Base-by-base conservation (phyloP, 2,797 vertebrate species). In the Nyctibius grandis region DNA sequence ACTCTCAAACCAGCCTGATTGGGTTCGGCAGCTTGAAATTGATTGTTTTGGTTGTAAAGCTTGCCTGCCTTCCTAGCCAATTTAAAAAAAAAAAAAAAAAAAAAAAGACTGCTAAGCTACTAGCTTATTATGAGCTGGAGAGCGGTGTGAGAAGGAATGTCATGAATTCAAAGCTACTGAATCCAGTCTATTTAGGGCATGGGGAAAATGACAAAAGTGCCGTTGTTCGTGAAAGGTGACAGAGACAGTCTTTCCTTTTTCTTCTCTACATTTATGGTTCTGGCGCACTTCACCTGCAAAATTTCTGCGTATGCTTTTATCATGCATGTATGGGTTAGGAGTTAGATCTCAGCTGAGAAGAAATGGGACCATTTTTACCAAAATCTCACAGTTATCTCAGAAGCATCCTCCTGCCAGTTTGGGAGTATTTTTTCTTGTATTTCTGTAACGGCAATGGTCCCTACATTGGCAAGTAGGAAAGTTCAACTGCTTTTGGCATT, bases 31-130 rank as follows among this genome's bases (percentile, higher is more conserved):
- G 97, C 86, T 96, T 96, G 95, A 95, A 97, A 97, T 97, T 96
- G 96, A 97, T 97, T 96, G 96, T 97, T 97, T 97, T 96, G 97
- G 97, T 93, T 98, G 96, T 97, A 97, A 97, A 97, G 96, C 96
- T 95, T 65, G 86, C 97, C 86, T 96, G 97, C 96, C 93, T 97
- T 95, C 96, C 89, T 64, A 92, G 96, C 88, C 97, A 96, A 97
- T 95, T 96, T 78, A 64, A 93, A 94, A 73, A 70, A 73, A 72
- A 75, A 70, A 42, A 63, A 26, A 1, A 19, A 17, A 11, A 20
- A 8, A 2, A 17, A 53, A 74, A 91, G 42, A 47, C 87, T 45
- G 73, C 94, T 94, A 77, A 97, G 85, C 85, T 95, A 78, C 90
- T 89, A 20, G 67, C 50, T 96, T 94, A 79, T 94, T 95, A 87